These are phyloP conservation scores for Helicoverpa armigera DNA, from an alignment of 1,140 invertebrate genomes.

Conservation along the genomic window DNA sequence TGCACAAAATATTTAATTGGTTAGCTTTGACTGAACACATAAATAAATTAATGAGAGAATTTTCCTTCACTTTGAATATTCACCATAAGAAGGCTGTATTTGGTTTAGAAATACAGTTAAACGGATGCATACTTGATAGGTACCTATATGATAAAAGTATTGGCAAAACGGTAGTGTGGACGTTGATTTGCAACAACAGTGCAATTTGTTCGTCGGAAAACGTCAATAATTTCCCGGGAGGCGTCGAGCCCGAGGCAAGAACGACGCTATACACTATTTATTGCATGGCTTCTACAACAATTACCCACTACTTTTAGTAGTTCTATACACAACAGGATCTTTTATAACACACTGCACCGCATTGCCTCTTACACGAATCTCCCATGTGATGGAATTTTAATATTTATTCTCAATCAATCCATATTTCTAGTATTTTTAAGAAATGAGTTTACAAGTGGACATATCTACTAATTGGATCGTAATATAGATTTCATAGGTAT, in stretches of 20 bases:
- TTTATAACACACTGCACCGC: not conserved
- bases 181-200: constrained; percentile 61
- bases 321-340: constrained; percentile 1
- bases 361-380: not conserved
- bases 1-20: not conserved
- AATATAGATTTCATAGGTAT: not conserved
- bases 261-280: constrained; percentile 59
- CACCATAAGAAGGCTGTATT: not conserved
- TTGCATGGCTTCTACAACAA: constrained; percentile 64
- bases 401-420: too few species aligned
- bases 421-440: too few species aligned
- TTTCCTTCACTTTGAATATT: not conserved
- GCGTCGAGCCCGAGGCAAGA: constrained; percentile 51
- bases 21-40: not conserved
- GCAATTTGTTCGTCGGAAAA: constrained; percentile 70
- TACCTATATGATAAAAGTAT: constrained; percentile 1
- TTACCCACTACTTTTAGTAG: constrained; percentile 58
- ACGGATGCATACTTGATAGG: not conserved
- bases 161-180: constrained; percentile 23
- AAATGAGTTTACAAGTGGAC: too few species aligned
- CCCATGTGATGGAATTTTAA: too few species aligned
- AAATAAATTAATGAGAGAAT: not conserved
- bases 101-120: not conserved
- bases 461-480: not conserved
- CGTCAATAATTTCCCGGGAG: constrained; percentile 77